These are phyloP conservation scores for Poeciliopsis prolifica DNA, from an alignment of 2,113 vertebrate species.

Conservation along the genomic window DNA sequence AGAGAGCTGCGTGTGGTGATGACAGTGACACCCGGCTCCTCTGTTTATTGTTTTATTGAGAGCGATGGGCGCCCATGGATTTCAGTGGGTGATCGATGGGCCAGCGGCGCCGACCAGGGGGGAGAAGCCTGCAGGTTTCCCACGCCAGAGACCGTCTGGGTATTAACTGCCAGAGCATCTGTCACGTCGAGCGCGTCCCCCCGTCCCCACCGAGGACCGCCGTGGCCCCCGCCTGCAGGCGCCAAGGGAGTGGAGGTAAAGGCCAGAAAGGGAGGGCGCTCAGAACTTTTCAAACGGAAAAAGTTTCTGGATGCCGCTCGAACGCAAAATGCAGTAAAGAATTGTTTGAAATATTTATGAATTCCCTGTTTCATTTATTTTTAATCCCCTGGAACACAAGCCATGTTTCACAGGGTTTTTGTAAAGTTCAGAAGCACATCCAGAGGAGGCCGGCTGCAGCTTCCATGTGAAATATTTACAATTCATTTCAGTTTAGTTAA, in stretches of 20 bases:
- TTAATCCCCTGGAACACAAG: background rate
- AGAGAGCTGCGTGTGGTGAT: slow-evolving; percentile 10
- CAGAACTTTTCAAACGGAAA: background rate
- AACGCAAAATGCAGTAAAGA: background rate
- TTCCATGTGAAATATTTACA: background rate
- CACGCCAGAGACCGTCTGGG: slow-evolving; percentile 37
- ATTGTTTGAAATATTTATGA: background rate
- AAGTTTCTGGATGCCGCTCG: background rate
- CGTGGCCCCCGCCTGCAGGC: slow-evolving; percentile 14
- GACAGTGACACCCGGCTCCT: slow-evolving; percentile 18
- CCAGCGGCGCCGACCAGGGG: background rate
- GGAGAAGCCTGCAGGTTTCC: slow-evolving; percentile 42
- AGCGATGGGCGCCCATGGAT: slow-evolving; percentile 22
- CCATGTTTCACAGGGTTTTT: background rate
- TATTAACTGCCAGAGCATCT: slow-evolving; percentile 57
- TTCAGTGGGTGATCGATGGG: slow-evolving; percentile 45
- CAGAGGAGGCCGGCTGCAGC: background rate
- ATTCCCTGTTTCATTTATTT: background rate
- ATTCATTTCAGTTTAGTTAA: background rate
- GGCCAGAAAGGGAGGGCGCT: background rate
- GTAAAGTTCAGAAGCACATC: background rate
- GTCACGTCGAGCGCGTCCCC: slow-evolving; percentile 54
- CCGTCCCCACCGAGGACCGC: slow-evolving; percentile 27
- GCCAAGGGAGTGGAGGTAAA: background rate
- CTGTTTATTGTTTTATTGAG: slow-evolving; percentile 26